Base-by-base conservation (phyloP, 1,140 invertebrate genomes). In the honey bee (Apis mellifera) region DNA sequence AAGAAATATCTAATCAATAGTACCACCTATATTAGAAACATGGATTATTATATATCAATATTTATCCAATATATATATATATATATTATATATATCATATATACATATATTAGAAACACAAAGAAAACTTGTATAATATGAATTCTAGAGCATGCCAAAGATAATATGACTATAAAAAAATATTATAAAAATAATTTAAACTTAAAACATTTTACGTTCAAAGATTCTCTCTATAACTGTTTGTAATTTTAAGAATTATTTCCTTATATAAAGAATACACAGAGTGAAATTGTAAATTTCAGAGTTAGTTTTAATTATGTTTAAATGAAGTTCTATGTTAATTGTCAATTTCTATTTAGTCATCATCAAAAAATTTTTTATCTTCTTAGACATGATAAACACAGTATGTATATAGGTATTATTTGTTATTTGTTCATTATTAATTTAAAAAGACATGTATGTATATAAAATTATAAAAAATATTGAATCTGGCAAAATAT, bases 111-210 rank as follows among this genome's bases (percentile, higher is more conserved):
- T 82, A 83, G 78, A 66, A 78, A 78, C 62, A 76, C 72, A 57
- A 76, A 26, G 50, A 32, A 76, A 76, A 76, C 42, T 76, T 68
- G 81, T 84, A 86, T 88, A 86, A 84, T 87, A 79, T 69, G 76
- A 88, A 84, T 79, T 86, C 66, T 57, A 88, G 73, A 82, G 85
- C 85, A 86, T 78, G 74, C 73, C 82, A 80, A 87, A 83, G 80
- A 87, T 17, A 59, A 83, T 82, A 83, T 72, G 64, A 79, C 80
- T 82, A 78, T 80, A 89, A 88, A 78, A 82, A 89, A 86, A 80
- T 71, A 69, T 65, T 86, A 86, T 84, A 86, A 84, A 88, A 89
- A 89, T 86, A 88, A 83, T 88, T 89, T 83, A 85, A 80, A 86
- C 48, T 85, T 77, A 77, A 79, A 62, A 62, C 55, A 32, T 81